Evolutionary conservation across 2,888 invertebrate species (phyloP).

Genomic region (Ptychoptera albimana): DNA sequence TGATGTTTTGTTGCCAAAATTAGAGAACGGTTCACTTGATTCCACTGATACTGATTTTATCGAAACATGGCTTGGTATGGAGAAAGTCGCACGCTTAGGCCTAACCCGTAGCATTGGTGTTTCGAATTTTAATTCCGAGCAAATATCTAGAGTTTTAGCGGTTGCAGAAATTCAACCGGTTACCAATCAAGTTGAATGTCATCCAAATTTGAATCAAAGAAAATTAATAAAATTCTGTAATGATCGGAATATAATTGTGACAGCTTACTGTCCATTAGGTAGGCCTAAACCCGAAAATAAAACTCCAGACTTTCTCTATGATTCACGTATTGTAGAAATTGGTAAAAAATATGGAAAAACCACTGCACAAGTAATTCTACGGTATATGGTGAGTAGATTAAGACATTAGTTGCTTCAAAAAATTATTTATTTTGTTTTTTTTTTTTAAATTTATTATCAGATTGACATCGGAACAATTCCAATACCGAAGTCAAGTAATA

Average conservation of each 20-base stretch:
- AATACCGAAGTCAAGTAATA: constrained; percentile 34
- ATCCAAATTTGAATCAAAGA: constrained; percentile 55
- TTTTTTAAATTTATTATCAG: constrained; percentile 38
- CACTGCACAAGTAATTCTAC: constrained; percentile 36
- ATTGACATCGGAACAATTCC: constrained; percentile 32
- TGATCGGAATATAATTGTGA: constrained; percentile 42
- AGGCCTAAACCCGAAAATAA: constrained; percentile 33
- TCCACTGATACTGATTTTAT: constrained; percentile 50
- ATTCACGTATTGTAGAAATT: constrained; percentile 35
- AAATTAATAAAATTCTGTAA: constrained; percentile 51
- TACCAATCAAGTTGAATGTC: constrained; percentile 37
- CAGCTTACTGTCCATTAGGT: constrained; percentile 61
- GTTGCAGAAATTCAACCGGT: constrained; percentile 48
- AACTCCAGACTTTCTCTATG: constrained; percentile 35
- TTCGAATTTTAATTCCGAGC: constrained; percentile 72
- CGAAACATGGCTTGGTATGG: constrained; percentile 70
- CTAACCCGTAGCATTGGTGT: constrained; percentile 64
- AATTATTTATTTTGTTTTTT: constrained; percentile 30
- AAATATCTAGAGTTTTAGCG: constrained; percentile 51
- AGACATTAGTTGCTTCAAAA: too few relatives aligned
- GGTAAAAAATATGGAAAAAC: constrained; percentile 45
- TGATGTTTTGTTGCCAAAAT: constrained; percentile 14
- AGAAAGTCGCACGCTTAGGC: constrained; percentile 50
- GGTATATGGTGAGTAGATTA: constrained; percentile 15
- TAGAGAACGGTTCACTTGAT: constrained; percentile 25